Conservation (phyloP, 2,888 invertebrate species). For the Pyrgus malvae region DNA sequence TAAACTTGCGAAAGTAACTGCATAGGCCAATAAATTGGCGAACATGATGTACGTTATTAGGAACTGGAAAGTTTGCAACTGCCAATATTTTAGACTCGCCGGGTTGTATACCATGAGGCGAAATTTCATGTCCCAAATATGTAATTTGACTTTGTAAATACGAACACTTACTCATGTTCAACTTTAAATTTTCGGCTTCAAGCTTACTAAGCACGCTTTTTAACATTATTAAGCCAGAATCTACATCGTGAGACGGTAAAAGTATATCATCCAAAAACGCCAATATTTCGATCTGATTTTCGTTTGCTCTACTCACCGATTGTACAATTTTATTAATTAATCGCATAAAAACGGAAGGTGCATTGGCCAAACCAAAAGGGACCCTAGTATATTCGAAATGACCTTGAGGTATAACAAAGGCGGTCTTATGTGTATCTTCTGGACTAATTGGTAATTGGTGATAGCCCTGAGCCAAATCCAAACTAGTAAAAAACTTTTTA, state of each 20-base stretch:
- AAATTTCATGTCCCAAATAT: conserved; percentile 39
- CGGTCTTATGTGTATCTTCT: conserved; percentile 30
- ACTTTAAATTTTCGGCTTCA: conserved; percentile 36
- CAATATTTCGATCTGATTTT: neutral
- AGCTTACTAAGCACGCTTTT: too few relatives aligned
- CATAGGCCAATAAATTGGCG: conserved; percentile 39
- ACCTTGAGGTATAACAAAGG: neutral
- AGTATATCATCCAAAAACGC: neutral
- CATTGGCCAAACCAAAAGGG: conserved; percentile 2
- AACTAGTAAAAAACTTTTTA: conserved; percentile 34
- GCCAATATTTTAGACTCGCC: conserved; percentile 32
- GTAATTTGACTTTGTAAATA: conserved; percentile 36
- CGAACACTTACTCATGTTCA: conserved; percentile 38
- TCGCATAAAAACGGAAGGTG: neutral
- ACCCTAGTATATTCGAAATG: conserved; percentile 2
- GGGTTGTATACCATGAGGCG: conserved; percentile 33
- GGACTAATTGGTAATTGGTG: conserved; percentile 31
- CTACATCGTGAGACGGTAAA: neutral
- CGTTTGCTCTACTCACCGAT: neutral
- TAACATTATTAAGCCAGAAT: conserved; percentile 12
- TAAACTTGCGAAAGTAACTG: conserved; percentile 34
- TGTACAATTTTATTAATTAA: neutral
- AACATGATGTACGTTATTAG: conserved; percentile 36
- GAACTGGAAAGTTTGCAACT: conserved; percentile 34
- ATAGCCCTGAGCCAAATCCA: conserved; percentile 37